These are phyloP conservation scores for Spizaetus ornatus DNA, from an alignment of 2,113 vertebrate species.

Conservation along the genomic window DNA sequence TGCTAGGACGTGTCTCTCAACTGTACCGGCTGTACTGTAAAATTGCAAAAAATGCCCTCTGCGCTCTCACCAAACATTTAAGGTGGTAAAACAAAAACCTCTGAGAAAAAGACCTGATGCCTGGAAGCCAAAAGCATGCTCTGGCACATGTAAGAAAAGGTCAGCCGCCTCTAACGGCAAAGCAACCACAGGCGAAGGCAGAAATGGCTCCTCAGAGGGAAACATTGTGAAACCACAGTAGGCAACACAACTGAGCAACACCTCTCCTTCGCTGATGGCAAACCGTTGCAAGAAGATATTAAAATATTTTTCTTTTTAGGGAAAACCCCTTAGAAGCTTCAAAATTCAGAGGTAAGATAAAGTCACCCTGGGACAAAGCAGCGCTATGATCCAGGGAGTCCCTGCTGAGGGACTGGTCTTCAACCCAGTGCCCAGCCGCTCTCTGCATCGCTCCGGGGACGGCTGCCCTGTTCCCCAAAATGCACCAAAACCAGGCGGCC, in stretches of 20 bases:
- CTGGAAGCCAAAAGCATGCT: neutral
- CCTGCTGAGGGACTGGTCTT: neutral
- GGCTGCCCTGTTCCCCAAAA: neutral
- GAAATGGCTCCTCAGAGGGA: neutral
- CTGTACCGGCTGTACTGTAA: neutral
- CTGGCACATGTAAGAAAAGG: neutral
- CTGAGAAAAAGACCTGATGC: neutral
- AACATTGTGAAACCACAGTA: neutral
- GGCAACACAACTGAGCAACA: neutral
- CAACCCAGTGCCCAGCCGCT: neutral
- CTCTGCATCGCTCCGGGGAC: neutral
- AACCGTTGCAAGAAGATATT: neutral
- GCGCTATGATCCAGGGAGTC: fast-evolving
- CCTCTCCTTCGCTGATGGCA: neutral
- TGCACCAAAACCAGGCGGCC: neutral
- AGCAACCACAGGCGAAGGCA: neutral
- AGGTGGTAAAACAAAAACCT: neutral
- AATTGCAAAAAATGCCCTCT: neutral
- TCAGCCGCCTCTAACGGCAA: neutral
- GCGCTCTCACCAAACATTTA: neutral
- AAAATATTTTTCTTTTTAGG: neutral
- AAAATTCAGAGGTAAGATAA: neutral
- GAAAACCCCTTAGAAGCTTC: neutral
- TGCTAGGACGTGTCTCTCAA: neutral
- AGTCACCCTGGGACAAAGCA: neutral